These are phyloP conservation scores for Cydia strobilella DNA, from an alignment of 1,140 invertebrate species.

Conservation along the genomic window DNA sequence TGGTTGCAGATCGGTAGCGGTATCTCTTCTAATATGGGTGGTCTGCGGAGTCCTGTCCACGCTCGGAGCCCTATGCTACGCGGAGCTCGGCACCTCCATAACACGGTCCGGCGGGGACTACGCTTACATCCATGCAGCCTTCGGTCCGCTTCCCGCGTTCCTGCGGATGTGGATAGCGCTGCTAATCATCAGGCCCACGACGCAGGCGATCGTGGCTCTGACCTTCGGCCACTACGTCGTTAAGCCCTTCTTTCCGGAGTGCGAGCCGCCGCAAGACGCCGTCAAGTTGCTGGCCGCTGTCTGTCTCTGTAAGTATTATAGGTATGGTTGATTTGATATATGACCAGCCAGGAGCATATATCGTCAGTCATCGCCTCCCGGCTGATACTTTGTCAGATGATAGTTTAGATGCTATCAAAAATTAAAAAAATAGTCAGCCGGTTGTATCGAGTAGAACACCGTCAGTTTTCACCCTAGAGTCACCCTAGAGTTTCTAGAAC, in stretches of 20 bases:
- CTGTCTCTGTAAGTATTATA: slow-evolving; percentile 89
- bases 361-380: too few relatives aligned
- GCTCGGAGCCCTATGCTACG: slow-evolving; percentile 90
- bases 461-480: too few relatives aligned
- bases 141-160: slow-evolving; percentile 94
- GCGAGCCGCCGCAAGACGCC: slow-evolving; percentile 83
- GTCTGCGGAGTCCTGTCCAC: slow-evolving; percentile 87
- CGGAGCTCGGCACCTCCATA: slow-evolving; percentile 92
- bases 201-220: slow-evolving; percentile 91
- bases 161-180: slow-evolving; percentile 93
- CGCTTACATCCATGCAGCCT: slow-evolving; percentile 92
- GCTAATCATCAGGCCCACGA: slow-evolving; percentile 91
- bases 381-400: too few relatives aligned
- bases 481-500: too few relatives aligned
- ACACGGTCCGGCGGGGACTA: slow-evolving; percentile 93
- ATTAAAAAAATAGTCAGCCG: too few relatives aligned
- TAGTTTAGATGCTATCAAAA: too few relatives aligned
- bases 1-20: slow-evolving; percentile 82
- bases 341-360: too few relatives aligned
- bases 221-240: slow-evolving; percentile 90
- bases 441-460: too few relatives aligned
- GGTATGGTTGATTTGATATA: too few relatives aligned
- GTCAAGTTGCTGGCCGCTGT: slow-evolving; percentile 86
- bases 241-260: slow-evolving; percentile 91
- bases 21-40: slow-evolving; percentile 87